A percentile compares a stretch with the other conserved stretches of the same genome.
Evolutionary conservation across 2,797 vertebrate species (phyloP).

Genomic region (Balearica regulorum): DNA sequence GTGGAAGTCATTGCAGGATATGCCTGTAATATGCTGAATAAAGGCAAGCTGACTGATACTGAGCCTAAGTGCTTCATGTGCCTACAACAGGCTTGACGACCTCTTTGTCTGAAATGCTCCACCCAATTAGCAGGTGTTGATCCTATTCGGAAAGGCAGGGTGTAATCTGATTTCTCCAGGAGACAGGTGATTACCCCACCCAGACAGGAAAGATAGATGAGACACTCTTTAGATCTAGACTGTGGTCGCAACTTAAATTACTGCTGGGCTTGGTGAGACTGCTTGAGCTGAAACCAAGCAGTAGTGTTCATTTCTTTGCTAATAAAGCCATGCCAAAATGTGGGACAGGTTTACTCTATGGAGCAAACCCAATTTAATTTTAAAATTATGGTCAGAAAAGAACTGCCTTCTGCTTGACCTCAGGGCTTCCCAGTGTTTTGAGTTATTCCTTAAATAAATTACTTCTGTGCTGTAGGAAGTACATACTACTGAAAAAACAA

Average conservation of each 20-base stretch:
- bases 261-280: background rate
- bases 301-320: conserved; percentile 12
- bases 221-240: conserved; percentile 16
- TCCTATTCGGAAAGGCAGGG: background rate
- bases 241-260: conserved; percentile 31
- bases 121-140: conserved; percentile 42
- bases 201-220: conserved; percentile 1
- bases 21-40: background rate
- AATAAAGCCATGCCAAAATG: background rate
- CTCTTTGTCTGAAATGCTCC: conserved; percentile 9
- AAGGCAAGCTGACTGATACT: background rate
- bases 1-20: background rate
- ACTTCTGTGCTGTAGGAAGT: background rate
- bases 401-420: background rate
- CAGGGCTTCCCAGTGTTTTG: background rate
- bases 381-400: background rate
- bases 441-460: background rate
- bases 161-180: conserved; percentile 20
- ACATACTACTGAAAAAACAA: background rate
- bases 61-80: background rate
- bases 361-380: background rate
- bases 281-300: background rate
- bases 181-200: conserved; percentile 31
- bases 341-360: background rate
- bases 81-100: background rate